These are phyloP conservation scores for Hoplodrina ambigua DNA, from an alignment of 2,888 invertebrate species.

Conservation along the genomic window DNA sequence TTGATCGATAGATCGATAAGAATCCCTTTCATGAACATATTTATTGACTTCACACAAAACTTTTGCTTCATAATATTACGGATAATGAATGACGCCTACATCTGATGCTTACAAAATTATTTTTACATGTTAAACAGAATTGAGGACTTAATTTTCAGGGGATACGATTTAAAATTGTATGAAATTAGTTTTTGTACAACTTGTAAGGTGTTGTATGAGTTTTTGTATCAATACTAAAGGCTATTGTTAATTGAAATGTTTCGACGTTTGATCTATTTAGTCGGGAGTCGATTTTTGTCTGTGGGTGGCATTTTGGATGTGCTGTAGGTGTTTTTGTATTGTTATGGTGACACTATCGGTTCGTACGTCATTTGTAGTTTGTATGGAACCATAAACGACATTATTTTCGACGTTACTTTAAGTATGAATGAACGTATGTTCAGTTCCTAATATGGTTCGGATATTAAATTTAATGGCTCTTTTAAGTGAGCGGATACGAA, in stretches of 20 bases:
- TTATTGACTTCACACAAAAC: constrained; percentile 69
- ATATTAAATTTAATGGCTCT: constrained; percentile 39
- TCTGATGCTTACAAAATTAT: constrained; percentile 34
- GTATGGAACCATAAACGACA: constrained; percentile 22
- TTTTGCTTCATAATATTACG: constrained; percentile 64
- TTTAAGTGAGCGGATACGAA: neutral
- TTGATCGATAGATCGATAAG: constrained; percentile 76
- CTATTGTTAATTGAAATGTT: constrained; percentile 81
- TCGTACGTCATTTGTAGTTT: constrained; percentile 50
- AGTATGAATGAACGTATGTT: constrained; percentile 26
- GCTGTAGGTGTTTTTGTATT: constrained; percentile 59
- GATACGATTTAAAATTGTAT: constrained; percentile 44
- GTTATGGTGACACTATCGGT: constrained; percentile 49
- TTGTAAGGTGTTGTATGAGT: constrained; percentile 44
- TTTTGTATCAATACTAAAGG: constrained; percentile 69
- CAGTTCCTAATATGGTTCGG: constrained; percentile 30
- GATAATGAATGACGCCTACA: constrained; percentile 69
- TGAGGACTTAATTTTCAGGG: constrained; percentile 7
- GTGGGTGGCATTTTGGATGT: constrained; percentile 70
- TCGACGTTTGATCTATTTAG: constrained; percentile 74
- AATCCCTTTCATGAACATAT: constrained; percentile 65
- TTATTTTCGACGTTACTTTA: constrained; percentile 26
- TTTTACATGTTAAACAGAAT: constrained; percentile 3
- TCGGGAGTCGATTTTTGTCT: constrained; percentile 60
- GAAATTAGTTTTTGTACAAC: constrained; percentile 8